Conservation (phyloP, 2,797 vertebrate genomes). For the Pseudochromis fuscus region DNA sequence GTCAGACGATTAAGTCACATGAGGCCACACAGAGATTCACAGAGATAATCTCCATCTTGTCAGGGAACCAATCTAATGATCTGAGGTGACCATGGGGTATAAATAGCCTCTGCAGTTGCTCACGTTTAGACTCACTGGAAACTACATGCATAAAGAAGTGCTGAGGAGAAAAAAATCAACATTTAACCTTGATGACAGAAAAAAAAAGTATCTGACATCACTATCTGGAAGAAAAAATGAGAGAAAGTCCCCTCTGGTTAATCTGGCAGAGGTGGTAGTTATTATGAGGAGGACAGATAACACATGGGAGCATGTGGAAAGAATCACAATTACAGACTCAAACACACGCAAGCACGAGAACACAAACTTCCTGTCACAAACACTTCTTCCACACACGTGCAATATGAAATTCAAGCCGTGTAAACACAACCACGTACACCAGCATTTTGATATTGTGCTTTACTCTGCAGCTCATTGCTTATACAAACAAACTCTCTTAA, state of each 20-base stretch:
- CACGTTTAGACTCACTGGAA: slow-evolving; percentile 9
- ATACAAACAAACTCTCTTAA: slow-evolving; percentile 27
- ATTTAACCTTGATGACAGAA: slow-evolving; percentile 35
- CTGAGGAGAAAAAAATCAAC: slow-evolving; percentile 21
- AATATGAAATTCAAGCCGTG: slow-evolving; percentile 46
- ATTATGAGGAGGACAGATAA: slow-evolving; percentile 80
- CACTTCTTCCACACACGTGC: slow-evolving; percentile 54
- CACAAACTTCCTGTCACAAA: slow-evolving; percentile 76
- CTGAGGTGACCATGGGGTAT: slow-evolving; percentile 10
- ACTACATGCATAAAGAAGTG: slow-evolving; percentile 18
- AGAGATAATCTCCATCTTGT: slow-evolving; percentile 19
- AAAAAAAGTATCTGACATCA: slow-evolving; percentile 46
- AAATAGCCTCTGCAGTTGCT: slow-evolving; percentile 1
- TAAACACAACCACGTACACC: slow-evolving; percentile 38
- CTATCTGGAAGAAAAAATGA: slow-evolving; percentile 40
- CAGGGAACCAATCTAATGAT: slow-evolving; percentile 28
- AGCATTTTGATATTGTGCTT: slow-evolving; percentile 35
- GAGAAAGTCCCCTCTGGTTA: slow-evolving; percentile 65
- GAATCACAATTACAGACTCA: slow-evolving; percentile 72
- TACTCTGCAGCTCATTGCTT: slow-evolving; percentile 7
- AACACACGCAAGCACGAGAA: slow-evolving; percentile 59
- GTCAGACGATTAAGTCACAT: slow-evolving; percentile 78
- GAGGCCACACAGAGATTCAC: slow-evolving; percentile 34
- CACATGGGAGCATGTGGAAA: slow-evolving; percentile 79
- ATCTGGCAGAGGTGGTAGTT: slow-evolving; percentile 76